Percentiles rank a stretch among this genome's conserved stretches.
Conservation (phyloP, 2,888 invertebrate genomes). For the Coleophora flavipennella region DNA sequence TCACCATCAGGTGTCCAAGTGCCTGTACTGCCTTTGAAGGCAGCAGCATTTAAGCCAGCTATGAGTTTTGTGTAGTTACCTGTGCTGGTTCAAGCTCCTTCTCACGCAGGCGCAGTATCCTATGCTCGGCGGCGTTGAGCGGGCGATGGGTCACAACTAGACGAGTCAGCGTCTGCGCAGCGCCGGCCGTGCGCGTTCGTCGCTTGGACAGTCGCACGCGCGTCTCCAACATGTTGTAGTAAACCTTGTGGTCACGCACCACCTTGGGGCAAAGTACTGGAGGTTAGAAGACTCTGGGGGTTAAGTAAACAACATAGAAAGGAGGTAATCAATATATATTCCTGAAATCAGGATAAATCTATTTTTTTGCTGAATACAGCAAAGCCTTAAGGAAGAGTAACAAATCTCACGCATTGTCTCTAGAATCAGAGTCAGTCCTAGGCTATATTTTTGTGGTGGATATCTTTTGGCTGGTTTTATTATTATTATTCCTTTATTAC, state of each 20-base stretch:
- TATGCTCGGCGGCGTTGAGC: conserved; percentile 86
- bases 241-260: conserved; percentile 90
- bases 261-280: conserved; percentile 54
- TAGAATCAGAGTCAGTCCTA: too few relatives aligned
- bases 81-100: conserved; percentile 90
- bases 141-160: conserved; percentile 93
- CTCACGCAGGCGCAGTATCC: conserved; percentile 89
- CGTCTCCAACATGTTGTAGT: conserved; percentile 96
- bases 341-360: too few relatives aligned
- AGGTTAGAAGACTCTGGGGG: too few relatives aligned
- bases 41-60: not conserved
- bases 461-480: too few relatives aligned
- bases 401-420: too few relatives aligned
- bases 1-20: not conserved
- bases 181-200: conserved; percentile 76
- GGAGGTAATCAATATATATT: too few relatives aligned
- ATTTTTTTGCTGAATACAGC: too few relatives aligned
- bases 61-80: conserved; percentile 22
- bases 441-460: too few relatives aligned
- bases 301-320: too few relatives aligned
- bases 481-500: too few relatives aligned
- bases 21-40: not conserved
- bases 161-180: conserved; percentile 80
- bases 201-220: conserved; percentile 95
- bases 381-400: too few relatives aligned